These are phyloP conservation scores for Tiaroga cobitis DNA, from an alignment of 2,797 vertebrate genomes.

Conservation along the genomic window DNA sequence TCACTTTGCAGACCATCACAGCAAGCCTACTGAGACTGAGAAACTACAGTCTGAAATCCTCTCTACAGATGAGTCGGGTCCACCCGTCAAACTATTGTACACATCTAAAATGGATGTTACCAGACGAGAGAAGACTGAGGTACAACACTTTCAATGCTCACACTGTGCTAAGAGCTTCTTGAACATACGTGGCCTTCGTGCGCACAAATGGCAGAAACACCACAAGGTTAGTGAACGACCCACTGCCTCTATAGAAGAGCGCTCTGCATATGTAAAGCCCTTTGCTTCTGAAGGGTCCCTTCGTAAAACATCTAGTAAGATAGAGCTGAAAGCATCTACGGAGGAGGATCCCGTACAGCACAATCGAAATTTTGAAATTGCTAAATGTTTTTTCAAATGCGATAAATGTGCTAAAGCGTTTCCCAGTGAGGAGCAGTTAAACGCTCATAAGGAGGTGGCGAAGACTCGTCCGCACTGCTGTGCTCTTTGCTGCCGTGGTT, in stretches of 20 bases:
- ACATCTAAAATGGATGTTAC: conserved; percentile 1
- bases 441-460: conserved; percentile 70
- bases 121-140: conserved; percentile 49
- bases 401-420: conserved; percentile 82
- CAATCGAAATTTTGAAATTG: conserved; percentile 56
- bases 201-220: conserved; percentile 81
- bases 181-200: conserved; percentile 75
- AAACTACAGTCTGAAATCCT: conserved; percentile 18
- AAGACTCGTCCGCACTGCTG: conserved; percentile 76
- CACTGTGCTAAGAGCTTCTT: conserved; percentile 74
- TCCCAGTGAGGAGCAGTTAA: conserved; percentile 73
- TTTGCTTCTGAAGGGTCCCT: conserved; percentile 60
- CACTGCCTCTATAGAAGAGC: not conserved
- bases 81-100: not conserved
- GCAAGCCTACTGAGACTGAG: conserved; percentile 35
- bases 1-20: conserved; percentile 64
- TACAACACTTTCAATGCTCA: conserved; percentile 69
- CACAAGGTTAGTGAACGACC: conserved; percentile 52
- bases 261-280: conserved; percentile 61
- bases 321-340: not conserved
- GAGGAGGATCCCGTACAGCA: conserved; percentile 51
- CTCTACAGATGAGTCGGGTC: conserved; percentile 2
- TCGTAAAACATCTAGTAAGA: conserved; percentile 54
- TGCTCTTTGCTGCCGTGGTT: conserved; percentile 80
- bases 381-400: conserved; percentile 80